These are phyloP conservation scores for Drosophila picticornis DNA, from an alignment of 2,888 invertebrate genomes.

Conservation along the genomic window DNA sequence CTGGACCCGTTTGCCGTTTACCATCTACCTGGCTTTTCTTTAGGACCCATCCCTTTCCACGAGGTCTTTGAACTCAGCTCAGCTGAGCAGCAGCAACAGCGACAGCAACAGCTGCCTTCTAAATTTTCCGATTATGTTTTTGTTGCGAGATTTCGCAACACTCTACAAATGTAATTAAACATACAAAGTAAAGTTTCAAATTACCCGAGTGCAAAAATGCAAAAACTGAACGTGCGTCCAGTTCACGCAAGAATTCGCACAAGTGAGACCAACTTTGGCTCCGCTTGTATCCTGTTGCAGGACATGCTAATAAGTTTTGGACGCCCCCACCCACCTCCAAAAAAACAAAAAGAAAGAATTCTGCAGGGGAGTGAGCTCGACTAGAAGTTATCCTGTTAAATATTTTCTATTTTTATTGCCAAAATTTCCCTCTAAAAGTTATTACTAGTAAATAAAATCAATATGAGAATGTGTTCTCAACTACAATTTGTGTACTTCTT, in stretches of 20 bases:
- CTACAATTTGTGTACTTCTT: neutral
- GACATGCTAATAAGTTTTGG: constrained; percentile 75
- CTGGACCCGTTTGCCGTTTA: constrained; percentile 21
- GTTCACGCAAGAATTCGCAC: constrained; percentile 53
- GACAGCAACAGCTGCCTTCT: constrained; percentile 53
- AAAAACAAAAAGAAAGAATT: neutral
- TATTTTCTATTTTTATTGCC: neutral
- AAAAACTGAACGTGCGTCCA: constrained; percentile 60
- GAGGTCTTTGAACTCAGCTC: constrained; percentile 71
- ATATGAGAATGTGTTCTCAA: neutral
- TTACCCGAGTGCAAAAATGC: constrained; percentile 49
- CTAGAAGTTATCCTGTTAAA: neutral
- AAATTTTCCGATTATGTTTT: constrained; percentile 11
- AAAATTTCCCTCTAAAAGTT: neutral
- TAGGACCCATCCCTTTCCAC: constrained; percentile 5
- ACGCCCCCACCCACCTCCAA: neutral
- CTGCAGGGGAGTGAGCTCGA: neutral
- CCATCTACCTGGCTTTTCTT: constrained; percentile 15
- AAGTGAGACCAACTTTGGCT: constrained; percentile 54
- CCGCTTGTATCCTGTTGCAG: constrained; percentile 70
- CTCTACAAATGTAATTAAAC: constrained; percentile 76
- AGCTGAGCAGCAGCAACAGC: constrained; percentile 39
- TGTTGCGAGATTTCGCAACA: constrained; percentile 25
- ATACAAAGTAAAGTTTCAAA: constrained; percentile 73
- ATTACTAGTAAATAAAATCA: neutral